Conservation (phyloP, 2,113 vertebrate genomes). For the Rhea americana region DNA sequence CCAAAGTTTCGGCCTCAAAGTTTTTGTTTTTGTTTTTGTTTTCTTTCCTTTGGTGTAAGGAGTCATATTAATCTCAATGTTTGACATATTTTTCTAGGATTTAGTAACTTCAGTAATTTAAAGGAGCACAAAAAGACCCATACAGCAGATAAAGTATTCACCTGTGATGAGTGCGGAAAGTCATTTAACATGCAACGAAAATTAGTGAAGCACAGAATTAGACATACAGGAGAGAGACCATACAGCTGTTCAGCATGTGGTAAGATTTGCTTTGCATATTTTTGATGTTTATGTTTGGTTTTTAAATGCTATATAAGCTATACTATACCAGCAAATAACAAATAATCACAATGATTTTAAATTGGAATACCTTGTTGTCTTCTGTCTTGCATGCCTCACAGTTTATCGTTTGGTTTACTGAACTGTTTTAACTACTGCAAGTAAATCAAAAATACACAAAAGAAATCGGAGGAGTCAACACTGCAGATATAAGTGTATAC, state of each 20-base stretch:
- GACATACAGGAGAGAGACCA: constrained; percentile 90
- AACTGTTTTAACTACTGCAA: neutral
- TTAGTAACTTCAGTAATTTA: constrained; percentile 95
- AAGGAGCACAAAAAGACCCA: constrained; percentile 98
- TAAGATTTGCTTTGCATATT: constrained; percentile 40
- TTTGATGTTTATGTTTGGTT: neutral
- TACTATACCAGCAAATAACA: neutral
- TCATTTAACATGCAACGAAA: constrained; percentile 96
- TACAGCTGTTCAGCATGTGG: constrained; percentile 94
- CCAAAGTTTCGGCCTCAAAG: neutral
- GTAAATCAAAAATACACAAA: neutral
- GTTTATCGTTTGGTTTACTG: neutral
- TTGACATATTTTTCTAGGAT: constrained; percentile 77
- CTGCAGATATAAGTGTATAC: neutral
- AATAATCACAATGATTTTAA: neutral
- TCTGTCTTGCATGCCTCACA: neutral
- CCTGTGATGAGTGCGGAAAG: constrained; percentile 96
- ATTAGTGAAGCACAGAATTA: constrained; percentile 89
- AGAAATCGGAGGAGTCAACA: neutral
- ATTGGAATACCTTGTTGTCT: neutral
- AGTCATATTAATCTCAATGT: neutral
- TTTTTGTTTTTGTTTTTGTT: neutral
- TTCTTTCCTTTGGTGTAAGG: neutral
- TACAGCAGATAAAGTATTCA: constrained; percentile 89
- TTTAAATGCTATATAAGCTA: neutral